Percentiles rank a stretch among this genome's conserved stretches.
phyloP scores from a whole-genome alignment of 2,113 vertebrate species.

The Aspiorhynchus laticeps region DNA sequence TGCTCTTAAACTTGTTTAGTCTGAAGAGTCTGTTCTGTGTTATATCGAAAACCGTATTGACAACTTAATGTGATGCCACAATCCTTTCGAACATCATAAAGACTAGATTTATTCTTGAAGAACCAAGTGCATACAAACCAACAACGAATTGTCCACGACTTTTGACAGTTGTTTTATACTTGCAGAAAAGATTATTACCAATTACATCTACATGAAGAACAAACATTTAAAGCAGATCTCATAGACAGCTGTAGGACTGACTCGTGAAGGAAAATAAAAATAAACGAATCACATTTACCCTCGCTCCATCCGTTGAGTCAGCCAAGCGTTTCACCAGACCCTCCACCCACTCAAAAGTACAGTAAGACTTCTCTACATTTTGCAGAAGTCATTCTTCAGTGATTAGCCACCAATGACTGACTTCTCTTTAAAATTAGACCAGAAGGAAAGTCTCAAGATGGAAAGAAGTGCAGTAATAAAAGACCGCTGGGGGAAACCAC shows the following conservation, averaged over 20 bases:
- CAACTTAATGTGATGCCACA: background rate
- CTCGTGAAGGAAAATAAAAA: background rate
- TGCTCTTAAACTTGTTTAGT: slow-evolving; percentile 22
- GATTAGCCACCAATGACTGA: background rate
- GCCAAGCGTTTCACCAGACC: slow-evolving; percentile 24
- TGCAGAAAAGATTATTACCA: background rate
- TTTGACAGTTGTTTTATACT: background rate
- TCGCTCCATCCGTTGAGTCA: background rate
- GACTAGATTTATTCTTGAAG: background rate
- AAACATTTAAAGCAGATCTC: background rate
- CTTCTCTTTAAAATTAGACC: slow-evolving; percentile 10
- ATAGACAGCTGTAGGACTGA: background rate
- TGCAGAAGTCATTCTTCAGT: background rate
- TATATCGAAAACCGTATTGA: background rate
- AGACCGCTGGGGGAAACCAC: slow-evolving; percentile 8
- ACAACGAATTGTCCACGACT: background rate
- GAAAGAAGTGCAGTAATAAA: slow-evolving; percentile 34
- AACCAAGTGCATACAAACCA: background rate
- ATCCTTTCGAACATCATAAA: background rate
- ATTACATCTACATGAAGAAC: background rate
- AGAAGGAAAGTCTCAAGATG: slow-evolving; percentile 38
- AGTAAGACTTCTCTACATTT: slow-evolving; percentile 22
- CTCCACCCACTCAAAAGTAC: slow-evolving; percentile 40
- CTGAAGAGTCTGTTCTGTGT: slow-evolving; percentile 1
- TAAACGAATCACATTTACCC: background rate